These are phyloP conservation scores for Orchestes rusci DNA, from an alignment of 2,888 invertebrate genomes.

Conservation along the genomic window DNA sequence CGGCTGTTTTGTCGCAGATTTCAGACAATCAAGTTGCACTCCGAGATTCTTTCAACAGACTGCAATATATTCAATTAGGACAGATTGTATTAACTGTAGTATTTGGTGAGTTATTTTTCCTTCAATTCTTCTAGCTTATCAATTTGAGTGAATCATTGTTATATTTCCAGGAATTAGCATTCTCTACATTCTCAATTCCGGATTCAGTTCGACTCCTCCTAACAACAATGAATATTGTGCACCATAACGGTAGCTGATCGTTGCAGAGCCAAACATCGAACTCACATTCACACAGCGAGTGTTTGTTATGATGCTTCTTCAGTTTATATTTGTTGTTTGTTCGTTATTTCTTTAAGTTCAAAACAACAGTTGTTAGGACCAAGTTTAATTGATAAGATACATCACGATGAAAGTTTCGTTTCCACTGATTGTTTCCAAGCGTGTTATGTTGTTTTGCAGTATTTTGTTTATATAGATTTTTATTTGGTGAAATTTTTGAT, in stretches of 20 bases:
- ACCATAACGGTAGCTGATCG: slow-evolving; percentile 38
- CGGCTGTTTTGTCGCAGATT: slow-evolving; percentile 39
- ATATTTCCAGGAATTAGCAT: slow-evolving; percentile 13
- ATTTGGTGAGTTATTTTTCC: slow-evolving; percentile 29
- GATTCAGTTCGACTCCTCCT: slow-evolving; percentile 4
- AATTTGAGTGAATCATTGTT: too few species aligned
- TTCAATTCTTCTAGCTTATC: too few species aligned
- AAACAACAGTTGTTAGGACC: too few species aligned
- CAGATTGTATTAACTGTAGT: slow-evolving; percentile 46
- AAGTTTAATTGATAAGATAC: too few species aligned
- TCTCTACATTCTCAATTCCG: slow-evolving; percentile 7
- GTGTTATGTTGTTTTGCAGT: slow-evolving; percentile 3
- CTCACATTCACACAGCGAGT: slow-evolving; percentile 30
- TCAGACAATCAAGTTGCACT: slow-evolving; percentile 45
- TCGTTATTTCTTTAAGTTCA: slow-evolving; percentile 1
- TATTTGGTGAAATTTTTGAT: too few species aligned
- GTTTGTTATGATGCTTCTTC: slow-evolving; percentile 31
- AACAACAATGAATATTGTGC: slow-evolving; percentile 26
- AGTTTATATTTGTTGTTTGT: slow-evolving; percentile 32
- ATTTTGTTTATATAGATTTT: too few species aligned
- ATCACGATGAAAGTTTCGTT: too few species aligned
- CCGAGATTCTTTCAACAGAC: slow-evolving; percentile 45
- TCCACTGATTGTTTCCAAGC: slow-evolving; percentile 1
- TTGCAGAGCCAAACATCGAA: slow-evolving; percentile 31
- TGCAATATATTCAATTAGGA: slow-evolving; percentile 48